These are phyloP conservation scores for Threskiornis aethiopicus DNA, from an alignment of 2,797 vertebrate species.

Conservation along the genomic window DNA sequence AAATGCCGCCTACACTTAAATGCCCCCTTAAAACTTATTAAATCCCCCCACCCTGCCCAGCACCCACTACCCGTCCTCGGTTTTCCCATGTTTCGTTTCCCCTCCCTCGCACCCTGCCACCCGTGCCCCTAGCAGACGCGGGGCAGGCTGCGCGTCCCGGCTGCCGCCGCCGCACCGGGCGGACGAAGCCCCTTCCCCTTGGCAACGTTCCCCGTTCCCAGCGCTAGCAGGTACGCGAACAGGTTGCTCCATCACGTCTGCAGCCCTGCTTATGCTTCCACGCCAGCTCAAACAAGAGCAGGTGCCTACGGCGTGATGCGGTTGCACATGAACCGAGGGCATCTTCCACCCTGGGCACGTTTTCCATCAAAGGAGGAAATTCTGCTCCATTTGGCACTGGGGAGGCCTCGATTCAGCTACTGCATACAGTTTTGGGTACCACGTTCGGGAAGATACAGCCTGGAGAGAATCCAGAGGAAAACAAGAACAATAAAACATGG, in stretches of 20 bases:
- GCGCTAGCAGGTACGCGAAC: rapidly evolving
- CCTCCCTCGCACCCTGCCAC: no score
- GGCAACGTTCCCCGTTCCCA: neutral
- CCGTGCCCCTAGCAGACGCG: rapidly evolving
- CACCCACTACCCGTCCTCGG: rapidly evolving
- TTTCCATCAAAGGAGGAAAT: neutral
- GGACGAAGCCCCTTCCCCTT: neutral
- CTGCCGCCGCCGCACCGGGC: rapidly evolving
- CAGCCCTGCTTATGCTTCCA: neutral
- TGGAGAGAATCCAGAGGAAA: neutral
- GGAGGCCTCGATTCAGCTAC: neutral
- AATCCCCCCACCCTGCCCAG: neutral
- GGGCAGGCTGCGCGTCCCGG: rapidly evolving
- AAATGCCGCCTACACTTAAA: no score
- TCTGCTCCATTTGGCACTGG: neutral
- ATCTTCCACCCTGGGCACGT: neutral
- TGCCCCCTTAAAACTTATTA: neutral
- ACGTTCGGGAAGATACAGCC: neutral
- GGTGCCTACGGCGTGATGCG: neutral
- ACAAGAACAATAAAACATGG: neutral
- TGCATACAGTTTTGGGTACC: neutral
- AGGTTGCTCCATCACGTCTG: neutral
- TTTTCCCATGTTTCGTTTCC: neutral
- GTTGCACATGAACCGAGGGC: neutral
- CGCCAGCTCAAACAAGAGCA: rapidly evolving